A percentile compares a stretch with the other conserved stretches of the same genome.
These are phyloP conservation scores for Accipiter virgatus DNA, from an alignment of 2,113 vertebrate genomes.

Conservation along the genomic window DNA sequence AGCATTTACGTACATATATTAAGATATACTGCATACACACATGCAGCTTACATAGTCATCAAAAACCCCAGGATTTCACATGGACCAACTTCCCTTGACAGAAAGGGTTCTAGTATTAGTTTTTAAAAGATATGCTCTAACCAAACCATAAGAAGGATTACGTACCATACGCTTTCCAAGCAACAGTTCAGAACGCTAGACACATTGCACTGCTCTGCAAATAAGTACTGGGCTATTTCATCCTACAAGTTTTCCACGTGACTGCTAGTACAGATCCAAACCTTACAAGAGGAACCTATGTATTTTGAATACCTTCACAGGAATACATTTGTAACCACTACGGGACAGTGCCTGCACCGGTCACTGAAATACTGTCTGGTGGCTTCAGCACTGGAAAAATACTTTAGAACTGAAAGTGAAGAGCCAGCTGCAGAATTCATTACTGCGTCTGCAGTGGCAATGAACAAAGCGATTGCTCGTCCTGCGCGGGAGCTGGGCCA, in stretches of 20 bases:
- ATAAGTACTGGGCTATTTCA: too few species aligned
- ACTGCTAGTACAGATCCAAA: neutral
- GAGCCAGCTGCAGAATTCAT: neutral
- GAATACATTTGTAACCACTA: accelerated
- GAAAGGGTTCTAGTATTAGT: neutral
- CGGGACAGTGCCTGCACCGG: accelerated
- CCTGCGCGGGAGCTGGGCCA: neutral
- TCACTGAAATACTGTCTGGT: neutral
- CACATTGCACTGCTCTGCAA: neutral
- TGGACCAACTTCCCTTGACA: neutral
- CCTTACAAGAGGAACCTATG: too few species aligned
- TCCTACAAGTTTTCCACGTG: accelerated
- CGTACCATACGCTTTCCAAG: neutral
- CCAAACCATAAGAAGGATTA: neutral
- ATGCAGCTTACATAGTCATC: accelerated
- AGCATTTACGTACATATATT: accelerated
- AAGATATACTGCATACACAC: accelerated
- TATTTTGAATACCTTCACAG: too few species aligned
- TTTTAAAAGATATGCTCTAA: neutral
- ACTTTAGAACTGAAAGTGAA: neutral
- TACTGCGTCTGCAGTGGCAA: neutral
- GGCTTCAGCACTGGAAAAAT: neutral
- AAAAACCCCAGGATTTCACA: neutral
- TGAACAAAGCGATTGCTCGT: neutral
- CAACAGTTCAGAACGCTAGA: neutral